Percentiles rank a stretch among this genome's conserved stretches.
These are phyloP conservation scores for Panagrolaimus sp. DNA, from an alignment of 1,140 invertebrate genomes.

Conservation along the genomic window DNA sequence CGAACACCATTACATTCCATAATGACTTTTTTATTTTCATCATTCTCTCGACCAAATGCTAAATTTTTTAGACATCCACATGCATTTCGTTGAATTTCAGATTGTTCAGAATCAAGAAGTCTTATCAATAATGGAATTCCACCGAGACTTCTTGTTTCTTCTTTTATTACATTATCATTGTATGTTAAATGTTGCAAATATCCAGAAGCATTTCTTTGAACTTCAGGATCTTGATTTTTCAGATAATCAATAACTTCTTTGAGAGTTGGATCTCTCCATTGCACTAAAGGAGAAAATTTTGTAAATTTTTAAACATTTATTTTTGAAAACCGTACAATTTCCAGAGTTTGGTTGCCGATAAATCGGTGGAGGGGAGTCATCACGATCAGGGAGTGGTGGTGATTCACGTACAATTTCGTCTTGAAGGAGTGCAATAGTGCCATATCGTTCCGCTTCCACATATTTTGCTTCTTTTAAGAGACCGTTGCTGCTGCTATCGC, in stretches of 20 bases:
- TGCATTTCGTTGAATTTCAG: conserved; percentile 92
- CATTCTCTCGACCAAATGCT: conserved; percentile 92
- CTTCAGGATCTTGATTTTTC: conserved; percentile 85
- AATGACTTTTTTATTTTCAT: conserved; percentile 95
- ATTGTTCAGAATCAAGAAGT: conserved; percentile 80
- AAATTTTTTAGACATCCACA: conserved; percentile 93
- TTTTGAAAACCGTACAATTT: conserved; percentile 33
- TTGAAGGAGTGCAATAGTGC: conserved; percentile 45
- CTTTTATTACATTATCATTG: conserved; percentile 96
- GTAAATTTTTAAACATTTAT: conserved; percentile 2
- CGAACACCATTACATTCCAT: conserved; percentile 87
- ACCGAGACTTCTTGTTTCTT: conserved; percentile 74
- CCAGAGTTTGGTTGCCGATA: conserved; percentile 41
- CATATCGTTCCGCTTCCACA: conserved; percentile 57
- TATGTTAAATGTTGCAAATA: conserved; percentile 97
- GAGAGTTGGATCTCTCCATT: conserved; percentile 90
- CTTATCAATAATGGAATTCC: conserved; percentile 72
- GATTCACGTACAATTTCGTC: conserved; percentile 58
- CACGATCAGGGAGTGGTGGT: conserved; percentile 53
- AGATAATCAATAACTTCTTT: conserved; percentile 97
- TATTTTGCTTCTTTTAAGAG: conserved; percentile 45
- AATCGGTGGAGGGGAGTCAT: conserved; percentile 57
- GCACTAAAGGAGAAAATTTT: conserved; percentile 62
- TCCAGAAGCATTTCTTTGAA: conserved; percentile 79
- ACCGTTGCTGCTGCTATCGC: conserved; percentile 5